phyloP scores from a whole-genome alignment of 2,113 vertebrate species.

The Chrysochloris asiatica region DNA sequence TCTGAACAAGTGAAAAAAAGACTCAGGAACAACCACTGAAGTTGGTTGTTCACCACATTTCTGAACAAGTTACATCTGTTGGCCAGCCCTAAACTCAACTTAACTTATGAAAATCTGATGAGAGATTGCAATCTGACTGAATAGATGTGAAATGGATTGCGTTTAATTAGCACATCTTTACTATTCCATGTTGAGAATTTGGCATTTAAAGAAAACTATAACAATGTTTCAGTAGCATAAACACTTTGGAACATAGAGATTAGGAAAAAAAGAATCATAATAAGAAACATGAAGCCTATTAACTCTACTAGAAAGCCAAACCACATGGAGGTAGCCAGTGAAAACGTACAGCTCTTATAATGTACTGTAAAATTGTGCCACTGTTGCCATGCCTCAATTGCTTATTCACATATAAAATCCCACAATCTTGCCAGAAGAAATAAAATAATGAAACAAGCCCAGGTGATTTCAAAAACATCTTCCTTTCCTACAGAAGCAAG shows the following conservation, averaged over 20 bases:
- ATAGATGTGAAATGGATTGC: conserved; percentile 61
- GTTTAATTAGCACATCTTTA: conserved; percentile 74
- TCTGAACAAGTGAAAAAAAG: not conserved
- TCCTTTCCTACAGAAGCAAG: not conserved
- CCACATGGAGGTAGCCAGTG: conserved; percentile 4
- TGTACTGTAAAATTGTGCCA: not conserved
- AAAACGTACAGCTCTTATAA: not conserved
- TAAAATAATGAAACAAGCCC: conserved; percentile 61
- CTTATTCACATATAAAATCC: not conserved
- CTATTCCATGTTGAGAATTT: conserved; percentile 49
- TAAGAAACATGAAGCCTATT: conserved; percentile 55
- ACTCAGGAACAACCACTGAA: conserved; percentile 7
- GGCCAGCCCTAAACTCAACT: conserved; percentile 50
- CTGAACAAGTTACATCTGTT: conserved; percentile 56
- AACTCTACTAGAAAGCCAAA: conserved; percentile 26
- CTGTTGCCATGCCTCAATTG: not conserved
- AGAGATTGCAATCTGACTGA: conserved; percentile 47
- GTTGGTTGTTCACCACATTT: conserved; percentile 20
- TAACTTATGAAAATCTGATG: conserved; percentile 44
- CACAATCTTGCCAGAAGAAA: conserved; percentile 67
- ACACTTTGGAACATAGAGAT: not conserved
- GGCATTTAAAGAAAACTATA: conserved; percentile 49
- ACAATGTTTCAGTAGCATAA: conserved; percentile 59
- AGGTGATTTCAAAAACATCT: conserved; percentile 19
- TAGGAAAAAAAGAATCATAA: conserved; percentile 57